Evolutionary conservation across 2,113 vertebrate genomes (phyloP), one percentile per base, ranked within the genome.

Genomic region (Tricholaema leucomelas): DNA sequence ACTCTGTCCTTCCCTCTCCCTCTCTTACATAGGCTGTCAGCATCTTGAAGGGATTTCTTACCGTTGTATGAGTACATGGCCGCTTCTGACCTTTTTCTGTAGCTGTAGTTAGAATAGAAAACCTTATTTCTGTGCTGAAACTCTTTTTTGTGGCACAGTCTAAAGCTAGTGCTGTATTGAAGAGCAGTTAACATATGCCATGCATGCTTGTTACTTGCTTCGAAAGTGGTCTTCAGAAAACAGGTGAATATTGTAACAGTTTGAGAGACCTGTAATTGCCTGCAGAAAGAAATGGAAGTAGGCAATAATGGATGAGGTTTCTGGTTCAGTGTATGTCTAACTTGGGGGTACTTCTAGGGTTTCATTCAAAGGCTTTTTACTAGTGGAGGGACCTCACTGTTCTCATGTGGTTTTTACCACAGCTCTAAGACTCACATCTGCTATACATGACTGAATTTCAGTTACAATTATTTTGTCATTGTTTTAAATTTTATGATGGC

Each of bases 1-100:
- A 1, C 0, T 0, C 63, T 69, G 31, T 30, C 25, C 27, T 44
- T 48, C 20, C 4, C 10, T 17, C 4, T 1, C 0, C 19, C 3
- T 15, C 27, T 8, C 27, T 61, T 60, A 12, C 12, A 10, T 6
- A 42, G 30, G 6, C 63, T 82, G 35, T 70, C 64, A 76, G 71
- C 35, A 23, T 44, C 71, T 27, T 65, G 24, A 36, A 50, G 69
- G 72, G 46, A 35, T 85, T 87, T 63, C 46, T 91, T 8, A 5
- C 65, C 46, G 30, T 24, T 71, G 9, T 60, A 4, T 20, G 30
- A 27, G 21, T 38, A n/a, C 15, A 2, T 48, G 19, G 30, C 56
- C 9, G 15, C 35, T 84, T 56, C 5, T 35, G 31, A 30, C 31
- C 40, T 66, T 44, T 72, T 50, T 14, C n/a, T 83, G 56, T 42